Evolutionary conservation across 2,797 vertebrate species (phyloP), one percentile per base, ranked within the genome.

Genomic region (Echeneis naucrates): DNA sequence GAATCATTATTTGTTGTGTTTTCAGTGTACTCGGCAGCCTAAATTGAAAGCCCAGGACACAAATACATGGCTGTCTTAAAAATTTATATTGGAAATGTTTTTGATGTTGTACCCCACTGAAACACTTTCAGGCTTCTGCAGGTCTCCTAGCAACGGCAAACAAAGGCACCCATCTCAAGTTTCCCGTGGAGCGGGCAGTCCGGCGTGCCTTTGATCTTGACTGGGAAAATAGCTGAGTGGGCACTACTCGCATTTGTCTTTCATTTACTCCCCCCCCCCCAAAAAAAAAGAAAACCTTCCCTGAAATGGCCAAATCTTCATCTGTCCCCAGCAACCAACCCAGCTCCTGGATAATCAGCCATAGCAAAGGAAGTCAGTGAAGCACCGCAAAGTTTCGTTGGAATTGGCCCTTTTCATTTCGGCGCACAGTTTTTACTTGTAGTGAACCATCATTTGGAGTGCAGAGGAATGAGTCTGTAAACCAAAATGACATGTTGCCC

Each of bases 81-180:
- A 92, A 93, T 92, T 84, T 94, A 94, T 95, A 93, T 94, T 93
- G 91, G 90, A 94, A 94, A 94, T 94, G 94, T 91, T 95, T 94
- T 95, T 95, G 92, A 95, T 94, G 92, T 93, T 91, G 90, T 92
- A 86, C 89, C 93, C 93, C 89, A 92, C 90, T 86, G 93, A 94
- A 95, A 94, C 94, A 94, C 93, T 95, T 95, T 94, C 90, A 91
- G 92, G 92, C 89, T 90, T 89, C 87, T 90, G 85, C 81, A 89
- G 86, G 92, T 95, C 88, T 93, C 95, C 92, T 95, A 95, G 95
- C 95, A 95, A 95, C 95, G 90, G 93, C 94, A 94, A 95, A 95
- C 94, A 95, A 95, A 95, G 92, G 92, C 93, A 92, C 92, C 93
- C 93, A 94, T 95, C 94, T 94, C 92, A 95, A 95, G 94, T 95